phyloP scores from a whole-genome alignment of 2,888 invertebrate species.

The Cheilosia pagana region DNA sequence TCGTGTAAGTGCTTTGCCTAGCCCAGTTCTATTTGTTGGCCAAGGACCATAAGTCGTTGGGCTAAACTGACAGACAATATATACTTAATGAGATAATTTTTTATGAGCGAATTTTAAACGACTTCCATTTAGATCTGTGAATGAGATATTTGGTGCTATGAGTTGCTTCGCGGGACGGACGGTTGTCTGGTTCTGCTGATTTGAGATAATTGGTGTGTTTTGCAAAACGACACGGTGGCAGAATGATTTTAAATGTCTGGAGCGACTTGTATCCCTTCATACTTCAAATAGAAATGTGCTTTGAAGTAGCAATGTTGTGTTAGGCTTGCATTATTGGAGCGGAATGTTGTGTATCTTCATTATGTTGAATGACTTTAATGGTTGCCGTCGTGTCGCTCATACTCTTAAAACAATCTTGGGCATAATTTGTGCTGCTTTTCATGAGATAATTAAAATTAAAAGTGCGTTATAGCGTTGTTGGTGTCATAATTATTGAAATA shows the following conservation, averaged over 20 bases:
- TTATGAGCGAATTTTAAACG: slow-evolving; percentile 25
- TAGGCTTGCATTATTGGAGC: background rate
- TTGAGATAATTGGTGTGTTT: slow-evolving; percentile 35
- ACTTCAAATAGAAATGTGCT: too few species aligned
- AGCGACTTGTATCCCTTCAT: too few species aligned
- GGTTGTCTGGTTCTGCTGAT: slow-evolving; percentile 21
- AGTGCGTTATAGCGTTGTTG: too few species aligned
- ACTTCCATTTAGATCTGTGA: slow-evolving; percentile 24
- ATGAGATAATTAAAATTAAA: too few species aligned
- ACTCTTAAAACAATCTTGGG: too few species aligned
- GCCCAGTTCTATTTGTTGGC: slow-evolving; percentile 27
- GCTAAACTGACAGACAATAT: background rate
- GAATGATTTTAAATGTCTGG: too few species aligned
- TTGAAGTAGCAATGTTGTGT: background rate
- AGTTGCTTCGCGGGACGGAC: background rate
- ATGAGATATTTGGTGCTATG: slow-evolving; percentile 18
- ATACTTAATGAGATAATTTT: slow-evolving; percentile 33
- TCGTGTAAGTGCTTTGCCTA: slow-evolving; percentile 29
- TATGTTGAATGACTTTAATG: slow-evolving; percentile 10
- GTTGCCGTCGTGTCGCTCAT: background rate
- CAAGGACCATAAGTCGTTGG: slow-evolving; percentile 10
- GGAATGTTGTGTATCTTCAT: background rate
- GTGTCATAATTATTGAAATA: too few species aligned
- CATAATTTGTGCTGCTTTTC: too few species aligned
- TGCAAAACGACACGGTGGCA: slow-evolving; percentile 19